Evolutionary conservation across 1,140 invertebrate genomes (phyloP), one percentile per base, ranked within the genome.

Genomic region (Sminthurides bifidus): DNA sequence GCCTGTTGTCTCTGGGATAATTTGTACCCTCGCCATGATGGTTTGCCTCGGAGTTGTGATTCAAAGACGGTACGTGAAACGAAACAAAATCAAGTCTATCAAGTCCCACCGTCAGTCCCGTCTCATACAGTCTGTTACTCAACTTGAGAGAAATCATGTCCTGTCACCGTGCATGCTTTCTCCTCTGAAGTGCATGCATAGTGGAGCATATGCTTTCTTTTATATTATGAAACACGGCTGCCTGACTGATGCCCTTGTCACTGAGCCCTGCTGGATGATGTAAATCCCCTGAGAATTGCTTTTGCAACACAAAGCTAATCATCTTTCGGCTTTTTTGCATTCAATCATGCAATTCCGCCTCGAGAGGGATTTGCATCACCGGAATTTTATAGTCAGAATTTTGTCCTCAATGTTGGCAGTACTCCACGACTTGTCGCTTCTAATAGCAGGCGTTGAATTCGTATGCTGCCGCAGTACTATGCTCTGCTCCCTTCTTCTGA

Each of bases 41-140:
- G 61, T 74, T 3, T 72, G 74, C 45, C 65, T 67, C 8, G 62
- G 70, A 15, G 67, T 73, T 26, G 64, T 71, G 1, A 51, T 71
- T 1, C 60, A 66, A n/a, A 70, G 66, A 69, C 60, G 68, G 69
- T 70, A 46, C 52, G 61, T 52, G n/a, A n/a, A n/a, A 14, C 37
- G 12, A 10, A 44, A 44, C 21, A 19, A 8, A 44, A 44, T 23
- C 8, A 44, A 17, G 8, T 8, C 15, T 44, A 44, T n/a, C 19
- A 19, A 44, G 21, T n/a, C n/a, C n/a, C n/a, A 44, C 8, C 12
- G n/a, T 49, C n/a, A n/a, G 8, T 8, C n/a, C n/a, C 8, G 8
- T 10, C 8, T 35, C 33, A 35, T 10, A 35, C n/a, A 35, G n/a
- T 35, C 33, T 35, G n/a, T 35, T 10, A 35, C n/a, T 35, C 8